Evolutionary conservation across 2,888 invertebrate genomes (phyloP), one percentile per base, ranked within the genome.

Genomic region (Teleogryllus oceanicus): DNA sequence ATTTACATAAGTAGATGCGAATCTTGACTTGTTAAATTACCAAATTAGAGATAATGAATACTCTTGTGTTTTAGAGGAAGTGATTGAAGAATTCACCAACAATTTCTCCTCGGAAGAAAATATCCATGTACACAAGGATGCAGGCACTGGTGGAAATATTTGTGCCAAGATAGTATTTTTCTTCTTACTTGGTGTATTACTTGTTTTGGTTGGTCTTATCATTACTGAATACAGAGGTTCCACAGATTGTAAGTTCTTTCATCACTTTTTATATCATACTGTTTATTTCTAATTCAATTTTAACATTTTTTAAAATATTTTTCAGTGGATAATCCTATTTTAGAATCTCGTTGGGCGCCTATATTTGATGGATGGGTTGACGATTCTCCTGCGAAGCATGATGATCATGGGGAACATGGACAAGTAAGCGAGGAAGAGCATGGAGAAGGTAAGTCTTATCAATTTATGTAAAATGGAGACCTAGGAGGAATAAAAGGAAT

Each of bases 161-260:
- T 94, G 94, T 87, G 94, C 95, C 62, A 94, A 94, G 88, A 89
- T 95, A 80, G 90, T 95, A 84, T 96, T 96, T 87, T 94, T 95
- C 85, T 88, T 92, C 2, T 87, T 96, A 49, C 89, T 95, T 83
- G 92, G 92, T 78, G 90, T 92, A 80, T 89, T 96, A 51, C 87
- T 93, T 81, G 91, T 92, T 77, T 90, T 94, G 81, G 91, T 95
- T 85, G 94, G 94, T 81, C 87, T 95, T 79, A 94, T 95, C 82
- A 93, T 95, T 84, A 87, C 93, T 81, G 94, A 95, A 88, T 93
- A 94, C 86, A 91, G 94, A 85, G 95, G 94, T 74, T 88, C 92
- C 75, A 90, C 92, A 78, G 94, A 95, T 87, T 90, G 95, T 95
- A 88, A 92, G 92, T 90, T 84, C 81, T 37, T 77, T 62, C 2